Evolutionary conservation across 2,113 vertebrate genomes (phyloP), one percentile per base, ranked within the genome.

Genomic region (Cryptomyrus ogoouensis): DNA sequence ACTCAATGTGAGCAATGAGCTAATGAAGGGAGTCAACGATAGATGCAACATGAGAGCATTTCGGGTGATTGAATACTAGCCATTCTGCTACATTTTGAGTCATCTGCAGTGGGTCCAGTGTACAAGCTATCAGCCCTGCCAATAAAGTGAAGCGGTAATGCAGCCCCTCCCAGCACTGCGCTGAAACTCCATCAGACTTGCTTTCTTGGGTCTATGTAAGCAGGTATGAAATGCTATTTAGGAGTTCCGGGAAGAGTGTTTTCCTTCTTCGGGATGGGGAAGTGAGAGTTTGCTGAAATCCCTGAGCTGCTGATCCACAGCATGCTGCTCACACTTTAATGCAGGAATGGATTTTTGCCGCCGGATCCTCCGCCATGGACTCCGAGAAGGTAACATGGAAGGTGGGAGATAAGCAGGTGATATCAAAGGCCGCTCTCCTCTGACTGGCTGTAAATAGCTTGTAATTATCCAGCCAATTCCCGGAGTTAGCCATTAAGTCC

Each of bases 401-500:
- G 35, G 35, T 80, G 74, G 74, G 39, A 80, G 35, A 80, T 35
- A 19, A 19, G 44, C 12, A 27, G 83, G 21, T n/a, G 83, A 86
- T 86, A 86, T 86, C 83, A 86, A 47, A 86, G 44, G 8, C 47
- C 9, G 9, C 83, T 86, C 83, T 24, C 83, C 83, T 15, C 83
- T 13, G 83, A 86, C 46, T 47, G n/a, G 21, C 83, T 86, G 19
- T 86, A 86, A 86, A 86, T 80, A 49, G 83, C 83, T 86, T 86
- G 83, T 86, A 86, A 86, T 86, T 86, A 86, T 86, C 83, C 83
- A 47, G 15, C 44, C 83, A n/a, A 24, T 50, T 86, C 13, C 47
- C 83, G 5, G 46, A 50, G 83, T 86, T 50, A 86, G 83, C 83
- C 83, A 49, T 86, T 50, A 50, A 50, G 83, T 47, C 39, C 35